Base-by-base conservation (phyloP, 2,113 vertebrate species). In the Chloroceryle aenea region DNA sequence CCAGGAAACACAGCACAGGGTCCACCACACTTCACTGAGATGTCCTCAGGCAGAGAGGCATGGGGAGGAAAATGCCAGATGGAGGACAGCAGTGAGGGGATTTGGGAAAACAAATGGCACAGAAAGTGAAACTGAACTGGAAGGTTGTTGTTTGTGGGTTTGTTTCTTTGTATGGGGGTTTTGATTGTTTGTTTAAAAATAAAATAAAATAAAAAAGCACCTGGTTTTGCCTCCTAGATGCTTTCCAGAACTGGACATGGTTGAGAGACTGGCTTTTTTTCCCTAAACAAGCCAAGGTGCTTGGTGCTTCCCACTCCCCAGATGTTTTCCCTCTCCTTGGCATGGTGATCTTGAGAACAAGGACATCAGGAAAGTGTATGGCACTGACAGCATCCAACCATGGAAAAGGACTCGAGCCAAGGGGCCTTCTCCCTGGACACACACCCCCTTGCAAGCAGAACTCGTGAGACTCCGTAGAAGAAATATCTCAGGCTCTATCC, bases 1-100 rank as follows among this genome's bases (percentile, higher is more conserved):
- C 5, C 26, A 5, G 15, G 26, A 63, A 34, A 20, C 4, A 21
- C 61, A 75, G 34, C 38, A 4, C 17, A 38, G 45, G 71, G 11
- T 36, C 75, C 75, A 62, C 50, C 32, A 14, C 2, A 1, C 32
- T 71, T 85, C 67, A 29, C 10, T 8, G 0, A 36, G 0, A 0
- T 61, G 68, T 58, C 32, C 47, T 38, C 15, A 10, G 45, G 14
- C n/a, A 74, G 16, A 38, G 16, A 76, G 2, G 0, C 10, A 23
- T 12, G 47, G 61, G 56, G 27, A 73, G 36, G 22, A 63, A 88
- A 38, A 26, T 21, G 72, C 55, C 56, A 58, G 17, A 13, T 45
- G 61, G 42, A 55, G 52, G 20, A 61, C 8, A 64, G 40, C 6
- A 47, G 14, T 4, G 43, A 87, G 25, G 8, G 42, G 20, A 48